Conservation (phyloP, 2,113 vertebrate genomes). For the Tetrax tetrax region DNA sequence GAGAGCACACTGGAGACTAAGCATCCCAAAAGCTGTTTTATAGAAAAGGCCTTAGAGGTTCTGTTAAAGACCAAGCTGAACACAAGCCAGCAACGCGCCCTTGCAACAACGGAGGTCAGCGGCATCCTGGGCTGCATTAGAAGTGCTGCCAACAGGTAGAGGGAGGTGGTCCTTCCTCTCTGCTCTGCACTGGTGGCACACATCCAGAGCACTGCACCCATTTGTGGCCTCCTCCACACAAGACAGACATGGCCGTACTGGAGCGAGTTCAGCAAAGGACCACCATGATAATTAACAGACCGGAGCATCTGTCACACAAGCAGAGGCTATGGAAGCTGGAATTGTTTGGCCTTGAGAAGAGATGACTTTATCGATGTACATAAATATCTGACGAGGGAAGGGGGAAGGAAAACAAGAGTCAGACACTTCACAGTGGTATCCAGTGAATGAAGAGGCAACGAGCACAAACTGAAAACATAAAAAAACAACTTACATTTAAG, state of each 20-base stretch:
- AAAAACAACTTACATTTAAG: background rate
- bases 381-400: background rate
- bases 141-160: background rate
- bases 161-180: background rate
- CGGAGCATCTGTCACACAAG: background rate
- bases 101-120: background rate
- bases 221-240: background rate
- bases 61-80: background rate
- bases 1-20: background rate
- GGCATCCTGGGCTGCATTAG: background rate
- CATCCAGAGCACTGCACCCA: background rate
- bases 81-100: accelerated
- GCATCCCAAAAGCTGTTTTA: background rate
- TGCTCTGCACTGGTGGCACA: background rate
- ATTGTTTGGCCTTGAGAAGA: background rate
- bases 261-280: background rate
- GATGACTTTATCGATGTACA: background rate
- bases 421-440: background rate
- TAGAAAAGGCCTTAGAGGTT: background rate
- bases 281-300: background rate
- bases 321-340: background rate
- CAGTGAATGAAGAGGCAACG: background rate
- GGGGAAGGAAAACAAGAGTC: background rate
- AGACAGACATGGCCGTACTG: background rate
- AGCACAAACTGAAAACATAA: background rate